These are phyloP conservation scores for Melanotaenia nigrans DNA, from an alignment of 2,797 vertebrate genomes.

Conservation along the genomic window DNA sequence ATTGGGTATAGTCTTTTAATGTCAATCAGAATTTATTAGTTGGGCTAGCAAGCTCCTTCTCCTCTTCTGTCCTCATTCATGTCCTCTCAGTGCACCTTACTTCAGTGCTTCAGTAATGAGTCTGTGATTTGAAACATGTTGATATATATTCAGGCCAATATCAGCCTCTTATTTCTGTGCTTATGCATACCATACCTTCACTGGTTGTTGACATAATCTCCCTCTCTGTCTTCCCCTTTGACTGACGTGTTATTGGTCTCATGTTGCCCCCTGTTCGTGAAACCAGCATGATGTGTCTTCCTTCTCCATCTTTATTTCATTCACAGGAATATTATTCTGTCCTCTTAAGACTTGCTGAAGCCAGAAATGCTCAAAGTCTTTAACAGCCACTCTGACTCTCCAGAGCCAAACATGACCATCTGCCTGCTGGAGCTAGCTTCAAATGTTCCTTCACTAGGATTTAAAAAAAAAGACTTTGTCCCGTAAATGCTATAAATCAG, in stretches of 20 bases:
- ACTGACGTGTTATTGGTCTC: conserved; percentile 43
- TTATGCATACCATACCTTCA: neutral
- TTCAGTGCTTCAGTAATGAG: conserved; percentile 5
- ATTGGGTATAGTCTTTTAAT: conserved; percentile 61
- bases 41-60: conserved; percentile 42
- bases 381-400: conserved; percentile 15
- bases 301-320: conserved; percentile 52
- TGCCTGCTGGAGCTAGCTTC: neutral
- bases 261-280: conserved; percentile 26
- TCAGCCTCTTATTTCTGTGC: conserved; percentile 16
- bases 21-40: conserved; percentile 66
- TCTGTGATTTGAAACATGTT: conserved; percentile 36
- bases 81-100: conserved; percentile 41
- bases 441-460: neutral
- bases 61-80: conserved; percentile 14
- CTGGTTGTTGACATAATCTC: conserved; percentile 48
- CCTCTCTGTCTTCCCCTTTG: conserved; percentile 24
- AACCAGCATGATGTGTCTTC: conserved; percentile 41
- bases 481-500: neutral
- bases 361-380: conserved; percentile 17
- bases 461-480: neutral
- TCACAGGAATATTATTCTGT: conserved; percentile 31
- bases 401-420: neutral
- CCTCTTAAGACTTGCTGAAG: conserved; percentile 16
- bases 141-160: conserved; percentile 4